A percentile compares a stretch with the other conserved stretches of the same genome.
Conservation (phyloP, 1,140 invertebrate species). For the Pseudomyrmex gracilis region DNA sequence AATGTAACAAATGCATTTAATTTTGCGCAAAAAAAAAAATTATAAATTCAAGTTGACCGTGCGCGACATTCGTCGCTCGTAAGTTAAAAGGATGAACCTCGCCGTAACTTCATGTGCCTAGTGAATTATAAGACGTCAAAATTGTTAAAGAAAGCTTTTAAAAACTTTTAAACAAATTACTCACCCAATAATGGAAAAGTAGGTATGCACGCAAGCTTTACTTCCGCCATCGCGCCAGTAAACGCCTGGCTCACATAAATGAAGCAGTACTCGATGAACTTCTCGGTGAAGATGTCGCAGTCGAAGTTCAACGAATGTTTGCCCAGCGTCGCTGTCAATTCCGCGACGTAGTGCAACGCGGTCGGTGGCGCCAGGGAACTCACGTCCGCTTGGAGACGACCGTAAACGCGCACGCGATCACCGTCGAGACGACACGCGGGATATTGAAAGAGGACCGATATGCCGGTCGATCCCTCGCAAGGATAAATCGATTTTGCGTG, state of each 20-base stretch:
- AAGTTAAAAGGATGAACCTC: slow-evolving; percentile 11
- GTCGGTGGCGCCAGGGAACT: slow-evolving; percentile 87
- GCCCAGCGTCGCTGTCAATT: slow-evolving; percentile 87
- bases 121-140: slow-evolving; percentile 13
- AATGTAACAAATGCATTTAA: too few relatives aligned
- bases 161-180: slow-evolving; percentile 28
- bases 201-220: slow-evolving; percentile 92
- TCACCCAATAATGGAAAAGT: slow-evolving; percentile 91
- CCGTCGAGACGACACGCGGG: slow-evolving; percentile 91
- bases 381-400: slow-evolving; percentile 88
- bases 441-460: slow-evolving; percentile 92
- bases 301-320: slow-evolving; percentile 91
- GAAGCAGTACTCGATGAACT: slow-evolving; percentile 94
- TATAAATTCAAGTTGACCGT: background rate
- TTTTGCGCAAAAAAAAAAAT: too few relatives aligned
- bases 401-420: slow-evolving; percentile 91
- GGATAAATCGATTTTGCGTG: slow-evolving; percentile 92
- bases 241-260: slow-evolving; percentile 93
- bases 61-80: background rate
- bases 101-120: background rate
- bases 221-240: slow-evolving; percentile 92
- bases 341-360: slow-evolving; percentile 82
- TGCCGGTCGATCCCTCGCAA: slow-evolving; percentile 89
- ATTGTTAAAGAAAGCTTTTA: background rate
- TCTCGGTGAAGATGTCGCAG: slow-evolving; percentile 93